Percentiles rank a stretch among this genome's conserved stretches.
Evolutionary conservation across 2,797 vertebrate species (phyloP).

Genomic region (Chelmon rostratus): DNA sequence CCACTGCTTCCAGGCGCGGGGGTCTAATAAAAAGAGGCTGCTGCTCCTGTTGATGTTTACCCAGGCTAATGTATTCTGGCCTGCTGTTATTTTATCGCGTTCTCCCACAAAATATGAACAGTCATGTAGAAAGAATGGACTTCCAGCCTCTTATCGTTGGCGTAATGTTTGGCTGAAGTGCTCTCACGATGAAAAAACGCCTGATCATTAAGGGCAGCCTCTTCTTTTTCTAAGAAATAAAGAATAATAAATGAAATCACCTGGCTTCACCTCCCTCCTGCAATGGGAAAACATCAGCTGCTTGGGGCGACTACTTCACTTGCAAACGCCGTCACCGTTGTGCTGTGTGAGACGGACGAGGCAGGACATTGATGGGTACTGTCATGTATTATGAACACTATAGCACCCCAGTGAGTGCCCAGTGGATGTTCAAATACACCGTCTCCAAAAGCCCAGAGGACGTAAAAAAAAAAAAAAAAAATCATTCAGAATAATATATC

Average conservation of each 20-base stretch:
- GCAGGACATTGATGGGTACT: constrained; percentile 33
- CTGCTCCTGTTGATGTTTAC: constrained; percentile 74
- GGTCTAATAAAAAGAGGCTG: constrained; percentile 74
- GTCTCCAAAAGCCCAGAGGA: not conserved
- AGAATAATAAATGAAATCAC: constrained; percentile 10
- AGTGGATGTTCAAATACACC: constrained; percentile 23
- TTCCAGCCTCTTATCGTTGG: constrained; percentile 47
- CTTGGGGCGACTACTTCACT: constrained; percentile 24
- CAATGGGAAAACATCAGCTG: not conserved
- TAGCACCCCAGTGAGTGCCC: constrained; percentile 11
- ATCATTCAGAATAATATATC: constrained; percentile 30
- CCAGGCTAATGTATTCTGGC: constrained; percentile 73
- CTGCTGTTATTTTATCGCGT: constrained; percentile 61
- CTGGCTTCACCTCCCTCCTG: constrained; percentile 21
- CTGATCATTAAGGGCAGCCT: constrained; percentile 6
- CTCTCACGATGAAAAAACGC: constrained; percentile 49
- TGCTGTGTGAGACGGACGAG: constrained; percentile 12
- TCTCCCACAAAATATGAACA: constrained; percentile 68
- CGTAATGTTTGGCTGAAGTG: constrained; percentile 61
- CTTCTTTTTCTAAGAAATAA: constrained; percentile 17
- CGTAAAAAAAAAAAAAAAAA: not conserved
- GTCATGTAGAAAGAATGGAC: constrained; percentile 59
- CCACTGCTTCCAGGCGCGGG: constrained; percentile 59
- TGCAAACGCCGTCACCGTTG: constrained; percentile 16
- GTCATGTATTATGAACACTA: constrained; percentile 54